Evolutionary conservation across 1,140 invertebrate genomes (phyloP).

Genomic region (Portunus trituberculatus): DNA sequence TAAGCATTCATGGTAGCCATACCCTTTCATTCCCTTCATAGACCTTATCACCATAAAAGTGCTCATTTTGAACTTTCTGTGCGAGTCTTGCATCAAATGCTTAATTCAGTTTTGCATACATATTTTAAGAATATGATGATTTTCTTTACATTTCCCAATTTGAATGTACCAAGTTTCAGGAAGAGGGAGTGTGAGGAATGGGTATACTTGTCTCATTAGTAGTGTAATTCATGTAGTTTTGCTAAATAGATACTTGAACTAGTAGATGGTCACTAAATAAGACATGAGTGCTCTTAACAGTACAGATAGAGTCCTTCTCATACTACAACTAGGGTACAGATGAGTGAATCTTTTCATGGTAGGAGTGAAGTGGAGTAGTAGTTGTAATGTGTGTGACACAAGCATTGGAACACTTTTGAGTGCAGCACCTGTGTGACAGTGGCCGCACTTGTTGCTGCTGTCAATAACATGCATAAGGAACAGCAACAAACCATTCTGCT

Average conservation of each 20-base stretch:
- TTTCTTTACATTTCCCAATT: neutral
- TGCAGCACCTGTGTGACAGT: slow-evolving; percentile 4
- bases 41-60: neutral
- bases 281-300: neutral
- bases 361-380: neutral
- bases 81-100: neutral
- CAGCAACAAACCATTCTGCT: slow-evolving; percentile 45
- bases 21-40: neutral
- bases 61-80: neutral
- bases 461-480: slow-evolving; percentile 36
- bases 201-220: neutral
- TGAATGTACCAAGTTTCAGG: neutral
- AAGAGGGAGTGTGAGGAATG: neutral
- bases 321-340: neutral
- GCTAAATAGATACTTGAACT: neutral
- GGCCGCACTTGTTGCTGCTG: slow-evolving; percentile 43
- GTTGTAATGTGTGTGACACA: neutral
- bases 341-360: neutral
- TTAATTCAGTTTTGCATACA: neutral
- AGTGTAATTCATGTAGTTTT: neutral
- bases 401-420: neutral
- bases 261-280: neutral
- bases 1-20: neutral
- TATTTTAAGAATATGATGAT: neutral
- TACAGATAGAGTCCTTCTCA: neutral